phyloP scores from a whole-genome alignment of 1,140 invertebrate species.

The Drosophila erecta region DNA sequence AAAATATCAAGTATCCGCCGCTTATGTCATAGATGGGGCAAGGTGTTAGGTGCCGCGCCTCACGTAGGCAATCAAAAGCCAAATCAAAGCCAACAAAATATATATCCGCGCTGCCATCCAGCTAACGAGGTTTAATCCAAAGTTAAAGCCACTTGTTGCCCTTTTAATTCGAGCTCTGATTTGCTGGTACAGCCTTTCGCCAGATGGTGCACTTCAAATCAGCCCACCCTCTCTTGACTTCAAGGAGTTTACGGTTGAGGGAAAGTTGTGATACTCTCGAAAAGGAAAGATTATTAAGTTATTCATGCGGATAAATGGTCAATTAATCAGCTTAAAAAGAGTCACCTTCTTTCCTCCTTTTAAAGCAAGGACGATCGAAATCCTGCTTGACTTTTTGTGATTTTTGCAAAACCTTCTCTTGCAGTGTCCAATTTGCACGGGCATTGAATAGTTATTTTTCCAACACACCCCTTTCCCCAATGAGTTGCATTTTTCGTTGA shows the following conservation, averaged over 20 bases:
- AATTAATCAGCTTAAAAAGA: too few relatives aligned
- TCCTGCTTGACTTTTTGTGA: too few relatives aligned
- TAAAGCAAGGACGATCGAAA: too few relatives aligned
- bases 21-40: conserved; percentile 64
- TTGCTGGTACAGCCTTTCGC: conserved; percentile 11
- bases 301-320: too few relatives aligned
- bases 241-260: conserved; percentile 7
- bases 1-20: conserved; percentile 25
- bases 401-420: too few relatives aligned
- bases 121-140: conserved; percentile 13
- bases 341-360: too few relatives aligned
- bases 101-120: not conserved
- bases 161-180: conserved; percentile 24
- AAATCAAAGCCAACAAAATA: conserved; percentile 11
- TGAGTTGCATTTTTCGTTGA: conserved; percentile 21
- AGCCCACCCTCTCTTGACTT: not conserved
- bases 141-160: conserved; percentile 32
- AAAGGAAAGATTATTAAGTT: too few relatives aligned
- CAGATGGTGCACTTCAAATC: not conserved
- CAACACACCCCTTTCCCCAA: not conserved
- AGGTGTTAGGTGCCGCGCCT: conserved; percentile 56
- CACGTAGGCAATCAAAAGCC: conserved; percentile 52
- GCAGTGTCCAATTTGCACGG: not conserved
- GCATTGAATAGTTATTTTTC: not conserved
- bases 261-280: conserved; percentile 16